Conservation (phyloP, 2,113 vertebrate genomes). For the Scolopax mira region DNA sequence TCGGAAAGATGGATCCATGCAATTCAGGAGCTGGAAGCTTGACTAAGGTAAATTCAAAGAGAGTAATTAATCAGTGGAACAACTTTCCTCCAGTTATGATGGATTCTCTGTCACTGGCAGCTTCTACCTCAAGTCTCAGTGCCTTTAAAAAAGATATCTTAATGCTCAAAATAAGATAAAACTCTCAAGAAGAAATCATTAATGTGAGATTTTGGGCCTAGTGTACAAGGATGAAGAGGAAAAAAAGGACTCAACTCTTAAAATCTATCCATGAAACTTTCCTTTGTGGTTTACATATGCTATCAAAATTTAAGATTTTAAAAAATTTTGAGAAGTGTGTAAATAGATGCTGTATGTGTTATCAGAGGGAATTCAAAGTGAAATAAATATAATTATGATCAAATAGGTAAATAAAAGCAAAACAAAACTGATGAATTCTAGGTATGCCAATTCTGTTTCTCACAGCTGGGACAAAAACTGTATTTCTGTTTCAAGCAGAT, state of each 20-base stretch:
- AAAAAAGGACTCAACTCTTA: background rate
- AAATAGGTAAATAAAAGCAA: background rate
- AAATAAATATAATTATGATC: background rate
- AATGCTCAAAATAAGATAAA: background rate
- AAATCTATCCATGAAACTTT: background rate
- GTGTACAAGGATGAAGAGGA: background rate
- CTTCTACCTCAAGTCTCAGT: background rate
- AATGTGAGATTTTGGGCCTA: background rate
- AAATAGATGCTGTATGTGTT: background rate
- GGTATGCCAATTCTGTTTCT: background rate
- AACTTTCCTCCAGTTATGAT: background rate
- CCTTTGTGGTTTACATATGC: background rate
- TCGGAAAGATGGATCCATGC: background rate
- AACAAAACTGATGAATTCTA: background rate
- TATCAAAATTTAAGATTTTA: background rate
- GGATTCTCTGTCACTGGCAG: background rate
- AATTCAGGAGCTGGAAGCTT: background rate
- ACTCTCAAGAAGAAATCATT: background rate
- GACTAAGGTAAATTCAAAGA: background rate
- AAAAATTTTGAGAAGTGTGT: background rate
- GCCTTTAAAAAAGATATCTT: background rate
- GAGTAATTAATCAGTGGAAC: background rate
- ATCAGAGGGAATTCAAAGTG: background rate
- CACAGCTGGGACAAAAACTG: background rate
- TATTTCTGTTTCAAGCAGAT: background rate